Conservation (phyloP, 2,113 vertebrate species). For the Rhabdornis inornatus region DNA sequence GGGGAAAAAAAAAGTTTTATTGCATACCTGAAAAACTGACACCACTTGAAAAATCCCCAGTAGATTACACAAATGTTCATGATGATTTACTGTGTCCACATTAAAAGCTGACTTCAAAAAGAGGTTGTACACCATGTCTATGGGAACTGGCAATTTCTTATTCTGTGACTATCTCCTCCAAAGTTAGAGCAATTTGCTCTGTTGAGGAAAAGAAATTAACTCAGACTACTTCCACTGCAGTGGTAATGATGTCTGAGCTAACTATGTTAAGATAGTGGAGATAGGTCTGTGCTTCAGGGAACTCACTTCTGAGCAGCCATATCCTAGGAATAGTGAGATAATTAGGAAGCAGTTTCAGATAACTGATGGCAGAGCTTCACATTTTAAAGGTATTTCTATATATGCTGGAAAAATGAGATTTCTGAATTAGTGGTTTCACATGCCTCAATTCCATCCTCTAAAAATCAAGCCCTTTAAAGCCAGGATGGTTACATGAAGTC, state of each 20-base stretch:
- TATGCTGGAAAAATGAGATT: not conserved
- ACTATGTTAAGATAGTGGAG: slow-evolving; percentile 21
- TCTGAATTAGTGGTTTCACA: not conserved
- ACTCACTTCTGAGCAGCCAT: not conserved
- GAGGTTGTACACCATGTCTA: not conserved
- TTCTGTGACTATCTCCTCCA: not conserved
- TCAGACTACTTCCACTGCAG: not conserved
- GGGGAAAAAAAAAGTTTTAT: not conserved
- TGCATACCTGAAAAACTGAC: not conserved
- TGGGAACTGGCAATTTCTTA: not conserved
- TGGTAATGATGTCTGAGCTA: slow-evolving; percentile 43
- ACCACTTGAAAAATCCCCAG: not conserved
- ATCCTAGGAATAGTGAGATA: not conserved
- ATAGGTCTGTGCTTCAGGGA: slow-evolving; percentile 32
- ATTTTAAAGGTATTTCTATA: not conserved
- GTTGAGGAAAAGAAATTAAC: slow-evolving; percentile 17
- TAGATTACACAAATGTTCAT: not conserved
- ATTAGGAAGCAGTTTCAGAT: slow-evolving; percentile 1
- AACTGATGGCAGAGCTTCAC: not conserved
- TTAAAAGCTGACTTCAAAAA: slow-evolving; percentile 23
- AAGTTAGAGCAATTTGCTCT: slow-evolving; percentile 16
- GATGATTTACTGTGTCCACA: not conserved
- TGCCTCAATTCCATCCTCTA: not conserved
- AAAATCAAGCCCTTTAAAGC: not conserved
- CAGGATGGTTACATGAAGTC: not conserved